Percentiles rank a stretch among this genome's conserved stretches.
Conservation (phyloP, 1,140 invertebrate species). For the Anadara kagoshimensis region DNA sequence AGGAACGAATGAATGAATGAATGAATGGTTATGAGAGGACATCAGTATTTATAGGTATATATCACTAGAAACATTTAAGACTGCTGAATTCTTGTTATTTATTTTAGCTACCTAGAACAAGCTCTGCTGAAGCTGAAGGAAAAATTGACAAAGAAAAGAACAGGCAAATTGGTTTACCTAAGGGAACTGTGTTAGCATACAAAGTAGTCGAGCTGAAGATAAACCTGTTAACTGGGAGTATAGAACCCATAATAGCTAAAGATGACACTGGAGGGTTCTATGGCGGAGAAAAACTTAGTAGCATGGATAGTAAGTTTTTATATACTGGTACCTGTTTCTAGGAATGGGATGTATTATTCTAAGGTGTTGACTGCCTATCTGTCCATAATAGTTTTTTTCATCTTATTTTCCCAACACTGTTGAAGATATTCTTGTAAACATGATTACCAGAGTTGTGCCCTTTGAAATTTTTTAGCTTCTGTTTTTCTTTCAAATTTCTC, state of each 20-base stretch:
- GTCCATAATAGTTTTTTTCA: too few species aligned
- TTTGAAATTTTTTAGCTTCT: too few species aligned
- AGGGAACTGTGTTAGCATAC: constrained; percentile 24
- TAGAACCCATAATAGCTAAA: not conserved
- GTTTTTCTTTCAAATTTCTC: too few species aligned
- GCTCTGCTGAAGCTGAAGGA: not conserved
- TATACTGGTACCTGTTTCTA: too few species aligned
- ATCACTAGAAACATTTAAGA: too few species aligned
- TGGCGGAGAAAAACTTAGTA: not conserved
- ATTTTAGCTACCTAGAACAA: not conserved
- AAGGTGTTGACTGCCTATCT: not conserved
- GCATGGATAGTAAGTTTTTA: not conserved
- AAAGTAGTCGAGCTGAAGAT: constrained; percentile 24
- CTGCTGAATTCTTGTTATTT: not conserved
- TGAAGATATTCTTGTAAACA: too few species aligned
- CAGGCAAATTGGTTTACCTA: constrained; percentile 1
- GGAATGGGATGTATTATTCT: not conserved
- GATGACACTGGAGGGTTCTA: constrained; percentile 3
- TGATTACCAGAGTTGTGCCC: too few species aligned
- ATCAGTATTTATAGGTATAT: too few species aligned
- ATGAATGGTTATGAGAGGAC: not conserved
- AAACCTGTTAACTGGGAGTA: not conserved
- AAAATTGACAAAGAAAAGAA: constrained; percentile 2
- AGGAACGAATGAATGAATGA: not conserved
- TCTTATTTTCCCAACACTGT: too few species aligned